Evolutionary conservation across 2,797 vertebrate species (phyloP), one percentile per base, ranked within the genome.

Genomic region (Tiaroga cobitis): DNA sequence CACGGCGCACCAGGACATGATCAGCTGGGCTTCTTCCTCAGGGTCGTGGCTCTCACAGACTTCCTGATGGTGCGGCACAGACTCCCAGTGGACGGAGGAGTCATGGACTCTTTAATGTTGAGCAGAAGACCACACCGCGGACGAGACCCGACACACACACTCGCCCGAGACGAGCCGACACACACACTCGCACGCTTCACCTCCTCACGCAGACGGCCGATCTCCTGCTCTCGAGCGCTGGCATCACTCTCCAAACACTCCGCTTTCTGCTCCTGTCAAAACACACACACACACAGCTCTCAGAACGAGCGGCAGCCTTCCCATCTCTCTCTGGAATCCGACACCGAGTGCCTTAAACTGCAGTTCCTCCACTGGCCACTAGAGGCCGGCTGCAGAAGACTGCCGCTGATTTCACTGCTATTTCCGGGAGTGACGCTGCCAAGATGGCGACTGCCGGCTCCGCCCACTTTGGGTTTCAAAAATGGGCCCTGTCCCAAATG

Each of bases 81-180:
- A 0, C 90, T 19, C 0, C 81, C 76, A 73, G 90, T 91, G 70
- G 94, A 90, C 29, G 94, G 94, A 4, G 95, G 94, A 0, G 93
- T 92, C 81, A 96, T 95, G 0, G 94, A 94, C 56, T 96, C 94
- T 89, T 92, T 96, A 83, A 98, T 92, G 91, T 96, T 97, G 67
- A 96, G 94, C 37, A 98, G 92, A 11, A 98, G 94, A 59, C 96
- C 92, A 83, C 91, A 94, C 83, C 91, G 96, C 5, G 90, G 61
- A 88, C 96, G 97, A 21, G 91, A 77, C 15, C 16, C 16, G 16
- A 16, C 46, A 15, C 46, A 18, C 46, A 5, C 46, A 49, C 46
- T 49, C 43, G 43, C 43, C 41, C 43, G 43, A 46, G 43, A 46
- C 43, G 43, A 13, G 3, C 43, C 43, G 11, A 13, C 43, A 43